phyloP scores from a whole-genome alignment of 2,113 vertebrate genomes.

The Oryzias curvinotus region DNA sequence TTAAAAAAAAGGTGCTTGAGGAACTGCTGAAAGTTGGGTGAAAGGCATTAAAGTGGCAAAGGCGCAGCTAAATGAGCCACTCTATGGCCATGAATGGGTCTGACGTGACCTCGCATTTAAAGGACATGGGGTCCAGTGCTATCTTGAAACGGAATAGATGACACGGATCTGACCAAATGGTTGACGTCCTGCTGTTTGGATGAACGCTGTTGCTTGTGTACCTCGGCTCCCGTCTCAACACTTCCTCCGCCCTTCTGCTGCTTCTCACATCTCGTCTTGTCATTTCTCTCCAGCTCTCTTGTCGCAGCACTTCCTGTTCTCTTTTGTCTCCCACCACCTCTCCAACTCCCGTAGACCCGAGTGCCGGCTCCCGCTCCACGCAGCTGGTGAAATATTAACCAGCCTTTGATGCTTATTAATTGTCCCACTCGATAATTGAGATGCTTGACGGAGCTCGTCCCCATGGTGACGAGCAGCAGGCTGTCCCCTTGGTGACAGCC shows the following conservation, averaged over 20 bases:
- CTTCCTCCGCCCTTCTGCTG: constrained; percentile 48
- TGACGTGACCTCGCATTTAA: too few relatives aligned
- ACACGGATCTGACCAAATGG: neutral
- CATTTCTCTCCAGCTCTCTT: constrained; percentile 13
- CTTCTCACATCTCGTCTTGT: constrained; percentile 44
- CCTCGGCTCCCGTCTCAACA: constrained; percentile 36
- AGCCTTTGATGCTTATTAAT: constrained; percentile 88
- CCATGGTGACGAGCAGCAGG: constrained; percentile 68
- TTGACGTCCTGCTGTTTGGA: constrained; percentile 22
- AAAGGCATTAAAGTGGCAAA: too few relatives aligned
- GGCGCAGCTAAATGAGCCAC: too few relatives aligned
- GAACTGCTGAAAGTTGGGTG: too few relatives aligned
- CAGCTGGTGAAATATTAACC: constrained; percentile 74
- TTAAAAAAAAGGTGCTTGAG: too few relatives aligned
- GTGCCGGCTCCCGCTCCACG: constrained; percentile 33
- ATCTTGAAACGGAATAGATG: too few relatives aligned
- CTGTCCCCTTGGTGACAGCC: constrained; percentile 63
- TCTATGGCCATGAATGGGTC: too few relatives aligned
- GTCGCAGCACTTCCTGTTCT: constrained; percentile 29
- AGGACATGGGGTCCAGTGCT: too few relatives aligned
- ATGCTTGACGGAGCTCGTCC: constrained; percentile 79
- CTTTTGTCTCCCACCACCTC: constrained; percentile 37
- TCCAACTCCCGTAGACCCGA: constrained; percentile 40
- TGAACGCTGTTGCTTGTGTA: constrained; percentile 18
- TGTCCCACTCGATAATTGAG: constrained; percentile 88